Evolutionary conservation across 2,888 invertebrate species (phyloP).

Genomic region (Xanthorhoe spadicearia): DNA sequence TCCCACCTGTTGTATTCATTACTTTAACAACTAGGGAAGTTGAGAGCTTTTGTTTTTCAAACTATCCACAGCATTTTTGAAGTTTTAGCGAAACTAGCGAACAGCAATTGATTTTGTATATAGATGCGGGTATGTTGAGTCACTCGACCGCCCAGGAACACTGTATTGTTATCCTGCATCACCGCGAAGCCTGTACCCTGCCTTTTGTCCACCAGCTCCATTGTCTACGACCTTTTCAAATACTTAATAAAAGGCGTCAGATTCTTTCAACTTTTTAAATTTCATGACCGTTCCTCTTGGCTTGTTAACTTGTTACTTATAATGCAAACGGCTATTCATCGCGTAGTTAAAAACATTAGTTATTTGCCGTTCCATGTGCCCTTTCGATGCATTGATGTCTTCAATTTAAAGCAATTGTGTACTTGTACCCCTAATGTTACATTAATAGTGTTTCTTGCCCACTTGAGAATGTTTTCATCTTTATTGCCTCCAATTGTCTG

Average conservation of each 20-base stretch:
- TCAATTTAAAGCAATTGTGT: conserved; percentile 55
- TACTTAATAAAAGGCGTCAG: conserved; percentile 63
- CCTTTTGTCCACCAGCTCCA: conserved; percentile 72
- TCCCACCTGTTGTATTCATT: no score
- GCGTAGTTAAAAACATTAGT: no score
- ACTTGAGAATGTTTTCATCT: conserved; percentile 73
- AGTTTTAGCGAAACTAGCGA: no score
- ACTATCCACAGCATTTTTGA: no score
- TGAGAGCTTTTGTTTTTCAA: no score
- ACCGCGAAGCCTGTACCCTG: conserved; percentile 65
- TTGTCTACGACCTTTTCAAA: conserved; percentile 74
- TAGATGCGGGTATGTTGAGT: conserved; percentile 66
- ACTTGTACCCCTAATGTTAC: conserved; percentile 64
- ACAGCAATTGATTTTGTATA: no score
- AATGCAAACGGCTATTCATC: no score
- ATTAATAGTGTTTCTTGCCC: conserved; percentile 70
- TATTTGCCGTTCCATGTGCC: conserved; percentile 47
- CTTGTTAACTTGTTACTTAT: conserved; percentile 47
- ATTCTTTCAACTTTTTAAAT: conserved; percentile 54
- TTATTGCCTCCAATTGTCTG: conserved; percentile 78
- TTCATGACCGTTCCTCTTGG: conserved; percentile 54
- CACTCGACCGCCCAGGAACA: conserved; percentile 75
- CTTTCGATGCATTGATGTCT: conserved; percentile 50
- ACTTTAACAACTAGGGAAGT: no score
- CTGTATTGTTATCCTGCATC: conserved; percentile 70